Evolutionary conservation across 2,113 vertebrate species (phyloP), one percentile per base, ranked within the genome.

Genomic region (Meles meles): DNA sequence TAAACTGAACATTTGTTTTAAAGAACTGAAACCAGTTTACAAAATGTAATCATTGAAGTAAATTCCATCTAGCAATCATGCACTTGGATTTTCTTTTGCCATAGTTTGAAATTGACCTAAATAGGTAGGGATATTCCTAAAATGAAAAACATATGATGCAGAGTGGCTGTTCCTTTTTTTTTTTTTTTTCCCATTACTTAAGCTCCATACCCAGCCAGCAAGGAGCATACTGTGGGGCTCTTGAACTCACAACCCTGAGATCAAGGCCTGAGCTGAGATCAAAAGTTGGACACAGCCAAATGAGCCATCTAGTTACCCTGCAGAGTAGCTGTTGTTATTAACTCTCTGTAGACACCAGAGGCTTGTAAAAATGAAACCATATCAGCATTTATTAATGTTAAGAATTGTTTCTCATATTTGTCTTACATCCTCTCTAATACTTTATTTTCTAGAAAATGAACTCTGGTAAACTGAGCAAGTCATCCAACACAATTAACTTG

Each of bases 101-200:
- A 49, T 86, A 96, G 85, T 61, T 96, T 57, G 8, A 95, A 96
- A 86, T 49, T 52, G 39, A 82, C 34, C 47, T 63, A 71, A 81
- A 37, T 65, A 6, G 10, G 69, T 90, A 85, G 15, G 6, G 12
- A 29, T 88, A 69, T 74, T 95, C 52, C n/a, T 95, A 76, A 96
- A 67, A 96, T 91, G 15, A 93, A 80, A 83, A 91, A 55, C 31
- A 81, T 15, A 23, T 88, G 63, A 63, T 77, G 6, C 65, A 71
- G 11, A 27, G 4, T 37, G 14, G 4, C 9, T 72, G 0, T 67
- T 81, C 21, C 52, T 31, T 14, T 31, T 31, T 31, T 31, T 65
- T 63, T 14, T 6, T 31, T 31, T 31, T 31, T 5, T 4, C 10
- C 27, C 31, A n/a, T 65, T 65, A 31, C 1, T 1, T 61, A 65